Evolutionary conservation across 2,113 vertebrate genomes (phyloP).

Genomic region (Melanotaenia duboulayi): DNA sequence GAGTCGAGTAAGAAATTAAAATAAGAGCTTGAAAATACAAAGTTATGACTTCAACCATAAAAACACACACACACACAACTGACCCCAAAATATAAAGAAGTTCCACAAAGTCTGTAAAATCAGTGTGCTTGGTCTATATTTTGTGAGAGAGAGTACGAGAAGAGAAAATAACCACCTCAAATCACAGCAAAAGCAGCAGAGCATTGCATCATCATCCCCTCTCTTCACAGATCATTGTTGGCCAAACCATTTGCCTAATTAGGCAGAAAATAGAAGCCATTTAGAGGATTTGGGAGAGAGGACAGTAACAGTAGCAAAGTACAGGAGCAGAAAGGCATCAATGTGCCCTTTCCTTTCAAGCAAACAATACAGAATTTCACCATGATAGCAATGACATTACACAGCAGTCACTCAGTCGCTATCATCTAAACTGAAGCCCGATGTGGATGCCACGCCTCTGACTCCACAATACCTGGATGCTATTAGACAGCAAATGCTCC

Average conservation of each 20-base stretch:
- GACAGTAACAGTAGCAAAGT: conserved; percentile 4
- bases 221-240: conserved; percentile 53
- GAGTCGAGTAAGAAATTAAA: neutral
- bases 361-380: neutral
- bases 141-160: neutral
- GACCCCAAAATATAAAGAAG: neutral
- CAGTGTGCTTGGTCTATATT: neutral
- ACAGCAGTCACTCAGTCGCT: neutral
- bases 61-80: neutral
- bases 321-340: conserved; percentile 3
- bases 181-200: conserved; percentile 33
- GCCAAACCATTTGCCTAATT: conserved; percentile 70
- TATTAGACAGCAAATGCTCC: neutral
- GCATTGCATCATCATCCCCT: conserved; percentile 34
- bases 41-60: neutral
- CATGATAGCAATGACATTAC: neutral
- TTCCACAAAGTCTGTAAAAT: neutral
- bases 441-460: neutral
- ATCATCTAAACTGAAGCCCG: neutral
- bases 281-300: conserved; percentile 49
- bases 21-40: neutral
- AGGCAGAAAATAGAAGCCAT: conserved; percentile 75
- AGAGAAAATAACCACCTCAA: conserved; percentile 3
- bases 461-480: neutral
- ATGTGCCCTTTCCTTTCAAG: neutral